A percentile compares a stretch with the other conserved stretches of the same genome.
These are phyloP conservation scores for Dryococelus australis DNA, from an alignment of 2,888 invertebrate species.

Conservation along the genomic window DNA sequence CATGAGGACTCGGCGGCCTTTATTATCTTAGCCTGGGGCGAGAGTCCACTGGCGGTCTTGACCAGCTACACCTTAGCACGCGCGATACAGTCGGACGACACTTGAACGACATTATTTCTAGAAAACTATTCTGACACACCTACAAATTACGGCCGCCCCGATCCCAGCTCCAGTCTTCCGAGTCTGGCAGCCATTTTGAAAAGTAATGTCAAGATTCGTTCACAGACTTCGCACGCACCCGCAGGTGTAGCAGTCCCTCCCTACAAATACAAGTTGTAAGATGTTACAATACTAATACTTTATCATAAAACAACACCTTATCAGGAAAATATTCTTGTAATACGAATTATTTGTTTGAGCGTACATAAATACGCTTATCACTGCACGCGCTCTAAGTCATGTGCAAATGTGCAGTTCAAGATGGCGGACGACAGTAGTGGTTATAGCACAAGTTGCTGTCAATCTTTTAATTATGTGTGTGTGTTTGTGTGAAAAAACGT, in stretches of 20 bases:
- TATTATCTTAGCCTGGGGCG: constrained; percentile 69
- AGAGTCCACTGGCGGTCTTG: constrained; percentile 62
- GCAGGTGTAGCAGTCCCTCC: background rate
- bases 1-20: constrained; percentile 51
- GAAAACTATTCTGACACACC: constrained; percentile 75
- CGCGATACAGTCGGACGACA: constrained; percentile 64
- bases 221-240: background rate
- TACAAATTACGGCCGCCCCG: constrained; percentile 74
- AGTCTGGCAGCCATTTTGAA: constrained; percentile 80
- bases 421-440: constrained; percentile 53
- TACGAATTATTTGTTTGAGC: no score
- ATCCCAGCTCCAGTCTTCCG: constrained; percentile 71
- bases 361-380: background rate
- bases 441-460: constrained; percentile 46
- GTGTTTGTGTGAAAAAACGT: background rate
- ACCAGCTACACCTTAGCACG: constrained; percentile 66
- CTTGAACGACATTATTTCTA: constrained; percentile 69
- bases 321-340: no score
- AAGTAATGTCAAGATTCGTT: constrained; percentile 67
- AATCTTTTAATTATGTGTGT: constrained; percentile 43
- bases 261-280: constrained; percentile 46
- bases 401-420: constrained; percentile 42
- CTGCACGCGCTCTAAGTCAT: background rate
- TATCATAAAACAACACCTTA: no score
- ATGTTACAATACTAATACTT: no score